Conservation (phyloP, 2,113 vertebrate genomes). For the Elgaria multicarinata region DNA sequence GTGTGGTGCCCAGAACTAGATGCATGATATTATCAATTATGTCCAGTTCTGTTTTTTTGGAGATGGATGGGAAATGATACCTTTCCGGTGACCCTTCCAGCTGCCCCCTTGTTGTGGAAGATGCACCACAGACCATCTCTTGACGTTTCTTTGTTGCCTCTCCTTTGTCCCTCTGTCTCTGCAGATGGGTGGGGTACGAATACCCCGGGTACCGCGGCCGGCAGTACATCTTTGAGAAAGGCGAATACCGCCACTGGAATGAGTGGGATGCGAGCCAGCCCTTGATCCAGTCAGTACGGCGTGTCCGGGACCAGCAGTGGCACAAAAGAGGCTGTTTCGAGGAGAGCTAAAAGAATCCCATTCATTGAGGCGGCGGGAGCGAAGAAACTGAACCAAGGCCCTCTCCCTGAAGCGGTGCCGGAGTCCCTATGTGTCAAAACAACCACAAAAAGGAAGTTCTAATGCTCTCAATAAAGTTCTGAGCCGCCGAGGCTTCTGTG, state of each 20-base stretch:
- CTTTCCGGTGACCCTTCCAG: background rate
- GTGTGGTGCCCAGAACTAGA: too few relatives aligned
- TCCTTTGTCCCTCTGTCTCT: rapidly evolving
- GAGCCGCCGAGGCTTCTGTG: slow-evolving; percentile 50
- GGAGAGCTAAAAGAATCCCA: slow-evolving; percentile 81
- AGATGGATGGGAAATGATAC: too few relatives aligned
- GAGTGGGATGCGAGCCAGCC: slow-evolving; percentile 90
- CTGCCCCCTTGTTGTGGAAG: rapidly evolving
- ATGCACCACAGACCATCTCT: background rate
- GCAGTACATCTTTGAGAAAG: slow-evolving; percentile 90
- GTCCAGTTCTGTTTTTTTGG: background rate
- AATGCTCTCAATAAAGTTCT: slow-evolving; percentile 77
- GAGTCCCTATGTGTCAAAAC: background rate
- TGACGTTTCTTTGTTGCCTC: background rate
- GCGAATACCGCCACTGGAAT: slow-evolving; percentile 94
- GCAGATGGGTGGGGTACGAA: slow-evolving; percentile 93
- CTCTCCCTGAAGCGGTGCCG: background rate
- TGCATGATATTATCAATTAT: background rate
- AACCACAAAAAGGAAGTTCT: background rate
- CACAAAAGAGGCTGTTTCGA: slow-evolving; percentile 88
- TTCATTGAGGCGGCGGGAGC: slow-evolving; percentile 33
- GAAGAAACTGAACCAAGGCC: background rate
- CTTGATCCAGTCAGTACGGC: slow-evolving; percentile 90
- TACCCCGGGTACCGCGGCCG: slow-evolving; percentile 91
- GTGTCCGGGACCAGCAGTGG: slow-evolving; percentile 93